Evolutionary conservation across 2,797 vertebrate species (phyloP).

Genomic region (Chaetodon trifasciatus): DNA sequence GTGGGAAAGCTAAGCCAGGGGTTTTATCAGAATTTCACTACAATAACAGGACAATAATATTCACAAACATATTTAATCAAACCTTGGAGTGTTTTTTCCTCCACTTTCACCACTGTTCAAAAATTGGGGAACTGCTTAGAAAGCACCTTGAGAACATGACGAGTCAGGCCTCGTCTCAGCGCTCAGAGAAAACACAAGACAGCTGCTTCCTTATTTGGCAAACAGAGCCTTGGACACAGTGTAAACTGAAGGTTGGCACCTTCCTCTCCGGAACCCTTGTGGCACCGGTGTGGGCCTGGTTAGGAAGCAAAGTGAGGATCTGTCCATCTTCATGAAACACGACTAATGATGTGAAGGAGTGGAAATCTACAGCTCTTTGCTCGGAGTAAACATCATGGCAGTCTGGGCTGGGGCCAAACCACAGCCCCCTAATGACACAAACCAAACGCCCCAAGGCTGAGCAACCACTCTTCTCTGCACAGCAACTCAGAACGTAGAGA

Average conservation of each 20-base stretch:
- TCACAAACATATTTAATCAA: constrained; percentile 47
- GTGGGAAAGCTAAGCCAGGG: constrained; percentile 48
- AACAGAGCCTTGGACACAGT: constrained; percentile 63
- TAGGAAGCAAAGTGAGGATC: constrained; percentile 57
- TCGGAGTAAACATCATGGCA: constrained; percentile 75
- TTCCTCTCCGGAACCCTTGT: constrained; percentile 64
- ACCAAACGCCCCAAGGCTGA: constrained; percentile 61
- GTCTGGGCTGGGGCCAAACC: constrained; percentile 74
- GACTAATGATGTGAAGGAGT: constrained; percentile 54
- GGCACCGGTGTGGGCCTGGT: constrained; percentile 50
- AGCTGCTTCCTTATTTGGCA: constrained; percentile 85
- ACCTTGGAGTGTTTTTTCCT: constrained; percentile 40
- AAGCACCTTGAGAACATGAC: constrained; percentile 47
- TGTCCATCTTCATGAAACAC: constrained; percentile 68
- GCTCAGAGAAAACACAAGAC: constrained; percentile 70
- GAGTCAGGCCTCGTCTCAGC: constrained; percentile 45
- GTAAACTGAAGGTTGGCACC: constrained; percentile 79
- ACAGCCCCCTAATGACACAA: constrained; percentile 66
- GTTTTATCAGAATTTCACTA: constrained; percentile 24
- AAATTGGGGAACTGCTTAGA: constrained; percentile 16
- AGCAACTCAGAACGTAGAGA: constrained; percentile 50
- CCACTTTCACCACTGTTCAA: neutral
- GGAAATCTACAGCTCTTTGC: constrained; percentile 72
- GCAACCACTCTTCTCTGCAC: constrained; percentile 57
- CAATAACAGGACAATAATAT: constrained; percentile 47